phyloP scores from a whole-genome alignment of 2,113 vertebrate species.

The Trochalopteron elliotii region DNA sequence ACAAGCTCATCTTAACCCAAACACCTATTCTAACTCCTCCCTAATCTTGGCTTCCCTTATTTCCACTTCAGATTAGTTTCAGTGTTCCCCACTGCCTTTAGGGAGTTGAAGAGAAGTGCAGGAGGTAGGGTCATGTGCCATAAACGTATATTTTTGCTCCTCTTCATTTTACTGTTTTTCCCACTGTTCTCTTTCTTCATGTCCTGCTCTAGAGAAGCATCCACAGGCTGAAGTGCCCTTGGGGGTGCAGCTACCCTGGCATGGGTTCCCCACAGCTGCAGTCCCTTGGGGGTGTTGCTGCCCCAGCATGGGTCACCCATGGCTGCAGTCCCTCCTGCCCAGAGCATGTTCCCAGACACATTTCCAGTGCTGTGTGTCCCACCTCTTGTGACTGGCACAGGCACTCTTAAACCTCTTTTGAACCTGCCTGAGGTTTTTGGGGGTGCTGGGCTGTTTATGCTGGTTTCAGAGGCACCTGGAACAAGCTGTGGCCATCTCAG shows the following conservation, averaged over 20 bases:
- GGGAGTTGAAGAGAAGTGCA: background rate
- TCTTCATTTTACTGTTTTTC: background rate
- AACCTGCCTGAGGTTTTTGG: background rate
- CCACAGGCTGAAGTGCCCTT: background rate
- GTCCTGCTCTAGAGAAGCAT: background rate
- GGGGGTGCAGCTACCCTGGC: background rate
- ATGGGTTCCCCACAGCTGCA: background rate
- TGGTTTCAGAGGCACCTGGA: background rate
- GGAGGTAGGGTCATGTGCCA: background rate
- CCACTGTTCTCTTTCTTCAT: background rate
- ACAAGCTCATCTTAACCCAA: background rate
- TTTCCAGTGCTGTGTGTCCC: background rate
- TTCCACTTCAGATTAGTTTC: background rate
- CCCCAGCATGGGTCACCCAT: no score
- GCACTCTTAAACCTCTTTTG: background rate
- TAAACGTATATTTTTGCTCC: background rate
- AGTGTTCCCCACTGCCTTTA: background rate
- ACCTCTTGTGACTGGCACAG: accelerated
- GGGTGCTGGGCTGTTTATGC: background rate
- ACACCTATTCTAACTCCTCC: background rate
- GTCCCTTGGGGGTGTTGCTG: background rate
- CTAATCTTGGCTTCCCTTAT: background rate
- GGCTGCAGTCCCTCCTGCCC: background rate
- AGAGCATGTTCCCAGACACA: accelerated
- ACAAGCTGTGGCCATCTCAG: background rate